These are phyloP conservation scores for Drosophila tsacasi DNA, from an alignment of 1,140 invertebrate species.

Conservation along the genomic window DNA sequence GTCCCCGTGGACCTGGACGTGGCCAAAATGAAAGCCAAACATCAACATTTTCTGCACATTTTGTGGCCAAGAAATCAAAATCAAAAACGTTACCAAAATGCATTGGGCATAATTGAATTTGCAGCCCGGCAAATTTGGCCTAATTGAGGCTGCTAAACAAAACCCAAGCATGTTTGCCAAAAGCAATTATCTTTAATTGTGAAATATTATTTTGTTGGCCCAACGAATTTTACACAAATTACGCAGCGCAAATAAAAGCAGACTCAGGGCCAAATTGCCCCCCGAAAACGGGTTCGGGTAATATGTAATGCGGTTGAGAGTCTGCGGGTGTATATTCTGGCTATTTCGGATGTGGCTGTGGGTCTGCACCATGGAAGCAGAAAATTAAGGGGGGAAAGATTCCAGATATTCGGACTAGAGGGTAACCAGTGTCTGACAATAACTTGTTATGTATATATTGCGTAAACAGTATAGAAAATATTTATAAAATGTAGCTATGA, in stretches of 20 bases:
- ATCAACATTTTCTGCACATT: slow-evolving; percentile 31
- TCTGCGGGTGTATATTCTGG: slow-evolving; percentile 23
- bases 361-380: neutral
- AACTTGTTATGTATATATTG: neutral
- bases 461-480: neutral
- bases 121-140: slow-evolving; percentile 46
- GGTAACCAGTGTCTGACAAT: neutral
- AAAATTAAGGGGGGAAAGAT: neutral
- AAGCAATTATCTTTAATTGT: slow-evolving; percentile 79
- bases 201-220: slow-evolving; percentile 68
- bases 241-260: slow-evolving; percentile 56
- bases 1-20: slow-evolving; percentile 5
- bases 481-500: no score
- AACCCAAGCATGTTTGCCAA: slow-evolving; percentile 43
- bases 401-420: neutral
- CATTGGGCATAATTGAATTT: slow-evolving; percentile 60
- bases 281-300: slow-evolving; percentile 32
- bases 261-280: slow-evolving; percentile 4
- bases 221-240: slow-evolving; percentile 66
- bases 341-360: slow-evolving; percentile 4
- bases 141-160: slow-evolving; percentile 52
- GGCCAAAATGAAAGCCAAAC: slow-evolving; percentile 42
- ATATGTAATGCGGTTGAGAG: slow-evolving; percentile 51
- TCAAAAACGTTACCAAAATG: slow-evolving; percentile 52
- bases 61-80: slow-evolving; percentile 44